Percentiles rank a stretch among this genome's conserved stretches.
Conservation (phyloP, 2,888 invertebrate genomes). For the Troides aeacus region DNA sequence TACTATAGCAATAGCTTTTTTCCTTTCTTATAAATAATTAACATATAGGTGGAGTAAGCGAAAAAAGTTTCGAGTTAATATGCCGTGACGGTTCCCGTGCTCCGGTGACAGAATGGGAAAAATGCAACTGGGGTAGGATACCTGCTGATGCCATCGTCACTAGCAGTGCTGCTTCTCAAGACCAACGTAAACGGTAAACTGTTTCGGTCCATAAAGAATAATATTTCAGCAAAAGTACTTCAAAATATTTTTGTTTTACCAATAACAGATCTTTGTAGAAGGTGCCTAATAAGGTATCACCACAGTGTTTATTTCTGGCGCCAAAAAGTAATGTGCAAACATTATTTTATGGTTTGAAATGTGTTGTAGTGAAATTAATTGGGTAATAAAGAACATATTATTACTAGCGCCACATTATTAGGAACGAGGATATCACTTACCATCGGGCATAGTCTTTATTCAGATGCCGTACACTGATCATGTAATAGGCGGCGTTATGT, state of each 20-base stretch:
- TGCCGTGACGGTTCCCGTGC: slow-evolving; percentile 89
- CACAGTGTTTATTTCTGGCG: too few species aligned
- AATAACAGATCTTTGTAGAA: background rate
- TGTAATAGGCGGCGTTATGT: too few species aligned
- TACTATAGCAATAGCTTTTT: background rate
- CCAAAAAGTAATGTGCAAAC: too few species aligned
- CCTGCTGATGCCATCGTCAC: slow-evolving; percentile 92
- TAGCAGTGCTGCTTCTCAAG: slow-evolving; percentile 86
- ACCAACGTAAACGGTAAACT: slow-evolving; percentile 69
- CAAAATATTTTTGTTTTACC: background rate
- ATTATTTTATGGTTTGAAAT: too few species aligned
- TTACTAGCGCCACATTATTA: too few species aligned
- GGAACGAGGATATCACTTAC: too few species aligned
- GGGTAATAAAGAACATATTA: too few species aligned
- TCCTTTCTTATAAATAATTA: slow-evolving; percentile 2
- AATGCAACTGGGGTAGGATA: slow-evolving; percentile 92
- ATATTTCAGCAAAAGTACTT: background rate
- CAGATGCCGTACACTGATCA: too few species aligned
- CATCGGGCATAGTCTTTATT: too few species aligned
- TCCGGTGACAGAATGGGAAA: slow-evolving; percentile 83
- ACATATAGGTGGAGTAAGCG: slow-evolving; percentile 80
- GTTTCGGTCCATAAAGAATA: background rate
- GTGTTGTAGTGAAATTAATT: too few species aligned
- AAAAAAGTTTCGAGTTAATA: slow-evolving; percentile 87
- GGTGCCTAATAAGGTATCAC: too few species aligned